A percentile compares a stretch with the other conserved stretches of the same genome.
These are phyloP conservation scores for Cantharis nigra DNA, from an alignment of 2,888 invertebrate species.

Conservation along the genomic window DNA sequence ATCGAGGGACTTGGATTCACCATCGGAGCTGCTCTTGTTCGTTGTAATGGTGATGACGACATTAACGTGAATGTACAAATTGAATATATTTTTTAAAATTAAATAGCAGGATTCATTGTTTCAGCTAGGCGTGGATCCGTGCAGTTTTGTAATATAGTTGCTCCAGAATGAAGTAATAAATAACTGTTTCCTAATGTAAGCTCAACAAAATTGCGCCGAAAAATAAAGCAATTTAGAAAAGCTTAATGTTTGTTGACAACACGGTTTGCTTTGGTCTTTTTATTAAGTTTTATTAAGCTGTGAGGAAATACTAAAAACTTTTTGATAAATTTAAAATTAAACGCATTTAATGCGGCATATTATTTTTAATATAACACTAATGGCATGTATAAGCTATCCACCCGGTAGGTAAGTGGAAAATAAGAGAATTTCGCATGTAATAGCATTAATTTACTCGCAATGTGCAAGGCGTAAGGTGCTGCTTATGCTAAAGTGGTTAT, in stretches of 20 bases:
- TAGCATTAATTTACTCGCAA: conserved; percentile 27
- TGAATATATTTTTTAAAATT: not conserved
- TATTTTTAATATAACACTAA: not conserved
- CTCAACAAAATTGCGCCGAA: conserved; percentile 3
- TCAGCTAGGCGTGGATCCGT: not conserved
- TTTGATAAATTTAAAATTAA: not conserved
- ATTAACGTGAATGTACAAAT: not conserved
- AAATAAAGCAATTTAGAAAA: conserved; percentile 1
- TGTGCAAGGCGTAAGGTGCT: conserved; percentile 21
- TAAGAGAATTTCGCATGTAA: conserved; percentile 24
- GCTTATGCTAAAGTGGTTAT: conserved; percentile 28
- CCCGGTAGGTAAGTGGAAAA: conserved; percentile 5
- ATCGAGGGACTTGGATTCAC: not conserved
- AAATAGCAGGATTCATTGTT: not conserved
- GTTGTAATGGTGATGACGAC: not conserved
- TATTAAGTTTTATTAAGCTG: not conserved
- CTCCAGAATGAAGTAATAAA: conserved; percentile 5
- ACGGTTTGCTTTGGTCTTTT: not conserved
- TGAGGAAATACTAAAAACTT: not conserved
- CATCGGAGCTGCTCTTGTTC: not conserved
- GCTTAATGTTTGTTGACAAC: conserved; percentile 1
- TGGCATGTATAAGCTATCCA: not conserved
- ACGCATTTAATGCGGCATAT: not conserved
- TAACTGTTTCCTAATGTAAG: conserved; percentile 4
- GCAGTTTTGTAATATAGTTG: not conserved